These are phyloP conservation scores for Drosophila mayaguana DNA, from an alignment of 2,888 invertebrate species.

Conservation along the genomic window DNA sequence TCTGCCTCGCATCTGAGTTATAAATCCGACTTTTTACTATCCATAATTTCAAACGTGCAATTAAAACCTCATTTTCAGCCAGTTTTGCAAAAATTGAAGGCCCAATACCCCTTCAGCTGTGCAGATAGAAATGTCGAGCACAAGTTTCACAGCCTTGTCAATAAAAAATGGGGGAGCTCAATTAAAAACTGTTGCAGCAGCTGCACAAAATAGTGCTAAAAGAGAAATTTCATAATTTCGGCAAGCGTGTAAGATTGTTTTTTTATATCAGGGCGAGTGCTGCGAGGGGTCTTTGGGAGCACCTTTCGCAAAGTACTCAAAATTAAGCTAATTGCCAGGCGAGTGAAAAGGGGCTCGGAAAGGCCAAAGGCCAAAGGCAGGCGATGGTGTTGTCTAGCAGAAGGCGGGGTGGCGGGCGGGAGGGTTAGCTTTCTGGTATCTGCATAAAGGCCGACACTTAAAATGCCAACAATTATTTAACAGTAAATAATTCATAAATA, in stretches of 20 bases:
- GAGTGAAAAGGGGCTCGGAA: conserved; percentile 14
- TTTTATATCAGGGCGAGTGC: background rate
- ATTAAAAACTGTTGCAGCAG: conserved; percentile 36
- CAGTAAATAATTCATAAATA: conserved; percentile 63
- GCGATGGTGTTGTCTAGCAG: conserved; percentile 20
- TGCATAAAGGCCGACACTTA: conserved; percentile 22
- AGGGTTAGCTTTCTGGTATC: background rate
- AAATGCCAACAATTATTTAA: conserved; percentile 71
- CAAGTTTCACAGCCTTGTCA: background rate
- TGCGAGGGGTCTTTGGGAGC: conserved; percentile 1
- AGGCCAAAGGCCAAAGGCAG: conserved; percentile 11
- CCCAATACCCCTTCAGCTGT: background rate
- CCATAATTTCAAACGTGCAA: background rate
- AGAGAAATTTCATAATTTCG: background rate
- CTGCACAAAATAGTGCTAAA: conserved; percentile 19
- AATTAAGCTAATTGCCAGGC: conserved; percentile 64
- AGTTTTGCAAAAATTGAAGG: too few relatives aligned
- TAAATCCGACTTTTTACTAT: background rate
- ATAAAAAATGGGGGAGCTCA: conserved; percentile 3
- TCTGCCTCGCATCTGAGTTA: background rate
- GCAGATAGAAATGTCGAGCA: background rate
- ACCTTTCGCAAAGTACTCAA: conserved; percentile 33
- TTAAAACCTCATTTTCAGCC: background rate
- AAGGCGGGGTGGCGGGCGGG: background rate
- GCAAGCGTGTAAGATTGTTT: conserved; percentile 10